phyloP scores from a whole-genome alignment of 1,140 invertebrate species.

The Melitaea cinxia region DNA sequence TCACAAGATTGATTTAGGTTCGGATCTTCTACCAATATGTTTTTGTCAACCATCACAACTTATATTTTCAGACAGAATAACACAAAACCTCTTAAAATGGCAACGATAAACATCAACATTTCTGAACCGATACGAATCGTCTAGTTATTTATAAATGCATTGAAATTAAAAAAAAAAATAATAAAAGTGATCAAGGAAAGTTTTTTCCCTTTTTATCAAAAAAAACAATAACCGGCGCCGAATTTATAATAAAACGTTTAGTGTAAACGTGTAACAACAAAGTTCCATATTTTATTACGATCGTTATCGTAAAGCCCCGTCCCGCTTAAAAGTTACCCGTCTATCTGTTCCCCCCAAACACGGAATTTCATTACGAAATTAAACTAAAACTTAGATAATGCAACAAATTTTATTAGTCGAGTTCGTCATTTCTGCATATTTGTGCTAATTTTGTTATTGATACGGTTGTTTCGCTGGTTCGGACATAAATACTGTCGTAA shows the following conservation, averaged over 20 bases:
- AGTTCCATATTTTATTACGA: constrained; percentile 81
- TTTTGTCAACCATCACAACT: too few relatives aligned
- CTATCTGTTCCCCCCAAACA: constrained; percentile 48
- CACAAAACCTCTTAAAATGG: too few relatives aligned
- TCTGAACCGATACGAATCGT: too few relatives aligned
- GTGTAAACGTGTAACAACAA: constrained; percentile 72
- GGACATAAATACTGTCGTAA: too few relatives aligned
- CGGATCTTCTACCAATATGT: too few relatives aligned
- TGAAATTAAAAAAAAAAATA: not conserved
- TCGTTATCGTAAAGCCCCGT: constrained; percentile 77
- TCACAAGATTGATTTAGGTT: too few relatives aligned
- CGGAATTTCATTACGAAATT: constrained; percentile 73
- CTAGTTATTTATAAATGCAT: too few relatives aligned
- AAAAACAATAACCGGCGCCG: constrained; percentile 63
- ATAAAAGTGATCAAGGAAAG: not conserved
- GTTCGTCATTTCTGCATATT: constrained; percentile 27
- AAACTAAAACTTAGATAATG: constrained; percentile 58
- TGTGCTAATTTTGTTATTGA: constrained; percentile 5
- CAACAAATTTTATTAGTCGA: constrained; percentile 45
- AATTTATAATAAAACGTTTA: constrained; percentile 80
- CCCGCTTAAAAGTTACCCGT: constrained; percentile 67
- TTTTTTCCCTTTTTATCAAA: constrained; percentile 37
- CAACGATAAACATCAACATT: too few relatives aligned
- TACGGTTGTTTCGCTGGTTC: too few relatives aligned
- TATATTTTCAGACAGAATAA: too few relatives aligned